These are phyloP conservation scores for Isichthys henryi DNA, from an alignment of 2,113 vertebrate species.

Conservation along the genomic window DNA sequence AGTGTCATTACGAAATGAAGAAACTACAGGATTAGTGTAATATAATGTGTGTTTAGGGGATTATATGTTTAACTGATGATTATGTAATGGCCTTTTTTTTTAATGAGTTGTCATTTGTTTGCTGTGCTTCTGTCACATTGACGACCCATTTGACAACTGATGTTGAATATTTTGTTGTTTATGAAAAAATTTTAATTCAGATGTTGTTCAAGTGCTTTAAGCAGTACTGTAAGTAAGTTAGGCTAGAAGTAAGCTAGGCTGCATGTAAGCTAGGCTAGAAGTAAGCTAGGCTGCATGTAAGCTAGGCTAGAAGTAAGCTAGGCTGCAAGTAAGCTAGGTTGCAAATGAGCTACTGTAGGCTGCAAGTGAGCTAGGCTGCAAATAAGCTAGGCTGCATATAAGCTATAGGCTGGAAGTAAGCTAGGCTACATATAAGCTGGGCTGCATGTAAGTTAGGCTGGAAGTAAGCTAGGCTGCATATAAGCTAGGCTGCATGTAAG, in stretches of 20 bases:
- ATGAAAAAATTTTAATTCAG: not conserved
- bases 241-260: too few relatives aligned
- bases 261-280: too few relatives aligned
- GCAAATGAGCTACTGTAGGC: too few relatives aligned
- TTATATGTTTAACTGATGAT: not conserved
- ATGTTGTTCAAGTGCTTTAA: not conserved
- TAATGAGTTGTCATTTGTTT: not conserved
- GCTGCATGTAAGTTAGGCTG: too few relatives aligned
- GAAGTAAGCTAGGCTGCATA: not conserved
- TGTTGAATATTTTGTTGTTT: not conserved
- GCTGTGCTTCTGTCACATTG: not conserved
- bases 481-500: too few relatives aligned
- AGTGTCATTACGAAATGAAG: not conserved
- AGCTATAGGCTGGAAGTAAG: too few relatives aligned
- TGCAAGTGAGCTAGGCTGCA: too few relatives aligned
- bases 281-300: too few relatives aligned
- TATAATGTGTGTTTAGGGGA: not conserved
- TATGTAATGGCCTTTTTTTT: not conserved
- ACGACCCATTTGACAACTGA: not conserved
- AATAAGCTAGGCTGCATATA: too few relatives aligned
- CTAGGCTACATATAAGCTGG: too few relatives aligned
- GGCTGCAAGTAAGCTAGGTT: too few relatives aligned
- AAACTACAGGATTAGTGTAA: not conserved
- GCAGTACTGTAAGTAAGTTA: not conserved
- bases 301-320: too few relatives aligned